These are phyloP conservation scores for Lutraria lutraria DNA, from an alignment of 2,888 invertebrate species.

Conservation along the genomic window DNA sequence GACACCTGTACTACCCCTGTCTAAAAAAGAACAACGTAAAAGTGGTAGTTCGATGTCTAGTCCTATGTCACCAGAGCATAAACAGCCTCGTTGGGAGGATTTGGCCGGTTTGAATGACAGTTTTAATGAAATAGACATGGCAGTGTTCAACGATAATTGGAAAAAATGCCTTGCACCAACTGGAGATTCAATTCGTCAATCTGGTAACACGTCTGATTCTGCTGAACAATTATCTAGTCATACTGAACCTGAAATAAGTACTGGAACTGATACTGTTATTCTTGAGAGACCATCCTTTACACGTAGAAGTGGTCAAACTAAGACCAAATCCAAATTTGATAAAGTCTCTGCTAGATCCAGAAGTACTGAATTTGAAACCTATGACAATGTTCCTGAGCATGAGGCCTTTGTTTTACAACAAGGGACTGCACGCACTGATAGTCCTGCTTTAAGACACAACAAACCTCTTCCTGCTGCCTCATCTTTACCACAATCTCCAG, in stretches of 20 bases:
- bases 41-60: slow-evolving; percentile 64
- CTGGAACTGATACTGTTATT: slow-evolving; percentile 67
- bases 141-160: slow-evolving; percentile 75
- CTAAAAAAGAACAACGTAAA: slow-evolving; percentile 57
- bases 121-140: slow-evolving; percentile 73
- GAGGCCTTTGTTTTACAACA: slow-evolving; percentile 51
- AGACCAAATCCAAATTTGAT: neutral
- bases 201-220: slow-evolving; percentile 54
- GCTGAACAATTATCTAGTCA: slow-evolving; percentile 54
- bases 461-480: slow-evolving; percentile 56
- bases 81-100: slow-evolving; percentile 77
- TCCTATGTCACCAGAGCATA: slow-evolving; percentile 75
- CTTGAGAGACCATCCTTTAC: slow-evolving; percentile 67
- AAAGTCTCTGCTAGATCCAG: slow-evolving; percentile 7
- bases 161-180: slow-evolving; percentile 74
- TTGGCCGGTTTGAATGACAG: slow-evolving; percentile 76
- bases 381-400: slow-evolving; percentile 67
- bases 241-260: slow-evolving; percentile 67
- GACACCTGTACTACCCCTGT: slow-evolving; percentile 39
- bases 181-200: slow-evolving; percentile 72
- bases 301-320: slow-evolving; percentile 45
- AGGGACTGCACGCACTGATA: slow-evolving; percentile 59
- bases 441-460: slow-evolving; percentile 49
- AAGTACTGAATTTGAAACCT: slow-evolving; percentile 58
- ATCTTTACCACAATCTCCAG: slow-evolving; percentile 63